Evolutionary conservation across 2,113 vertebrate species (phyloP).

Genomic region (Corydoras sp.): DNA sequence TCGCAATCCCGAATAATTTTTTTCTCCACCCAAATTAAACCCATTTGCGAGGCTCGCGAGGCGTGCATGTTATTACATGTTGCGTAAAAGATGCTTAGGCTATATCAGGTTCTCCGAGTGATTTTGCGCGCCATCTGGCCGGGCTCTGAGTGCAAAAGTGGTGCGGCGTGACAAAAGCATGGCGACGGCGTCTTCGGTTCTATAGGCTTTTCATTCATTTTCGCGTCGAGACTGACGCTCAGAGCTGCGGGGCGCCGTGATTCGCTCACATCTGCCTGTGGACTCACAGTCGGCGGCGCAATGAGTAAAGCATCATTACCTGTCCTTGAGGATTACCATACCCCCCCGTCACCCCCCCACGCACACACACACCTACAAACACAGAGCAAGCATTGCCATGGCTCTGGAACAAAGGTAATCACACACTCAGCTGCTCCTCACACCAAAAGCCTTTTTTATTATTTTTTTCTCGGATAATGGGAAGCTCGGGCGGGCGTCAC

Average conservation of each 20-base stretch:
- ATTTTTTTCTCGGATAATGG: too few species aligned
- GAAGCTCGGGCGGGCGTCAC: too few species aligned
- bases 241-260: background rate
- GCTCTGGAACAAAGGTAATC: too few species aligned
- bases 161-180: background rate
- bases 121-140: background rate
- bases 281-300: constrained; percentile 16
- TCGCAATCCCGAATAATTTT: background rate
- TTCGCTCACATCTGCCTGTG: constrained; percentile 5
- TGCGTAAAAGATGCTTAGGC: background rate
- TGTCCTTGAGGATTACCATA: constrained; percentile 13
- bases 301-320: constrained; percentile 16
- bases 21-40: background rate
- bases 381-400: background rate
- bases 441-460: too few species aligned
- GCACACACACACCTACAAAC: background rate
- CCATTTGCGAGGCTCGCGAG: background rate
- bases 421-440: too few species aligned
- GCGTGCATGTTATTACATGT: background rate
- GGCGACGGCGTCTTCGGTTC: background rate
- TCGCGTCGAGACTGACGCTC: background rate
- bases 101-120: background rate
- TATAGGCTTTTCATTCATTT: background rate
- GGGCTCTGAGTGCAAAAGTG: background rate
- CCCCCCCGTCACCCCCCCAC: background rate